A percentile compares a stretch with the other conserved stretches of the same genome.
phyloP scores from a whole-genome alignment of 2,113 vertebrate genomes.

The Pseudopipra pipra region DNA sequence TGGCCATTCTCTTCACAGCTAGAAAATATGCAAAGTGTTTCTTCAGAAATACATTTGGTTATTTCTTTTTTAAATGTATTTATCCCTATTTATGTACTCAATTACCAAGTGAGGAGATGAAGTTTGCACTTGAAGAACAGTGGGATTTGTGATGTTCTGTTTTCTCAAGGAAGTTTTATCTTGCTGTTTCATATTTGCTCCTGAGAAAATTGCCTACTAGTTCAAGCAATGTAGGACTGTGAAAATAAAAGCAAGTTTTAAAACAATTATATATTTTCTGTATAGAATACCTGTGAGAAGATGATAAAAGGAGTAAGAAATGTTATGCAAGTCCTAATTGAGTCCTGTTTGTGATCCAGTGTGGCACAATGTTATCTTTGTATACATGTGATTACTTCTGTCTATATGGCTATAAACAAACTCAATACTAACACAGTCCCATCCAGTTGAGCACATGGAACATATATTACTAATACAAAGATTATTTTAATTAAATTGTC shows the following conservation, averaged over 20 bases:
- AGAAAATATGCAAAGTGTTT: background rate
- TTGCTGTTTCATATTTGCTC: background rate
- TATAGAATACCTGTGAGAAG: background rate
- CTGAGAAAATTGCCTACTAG: background rate
- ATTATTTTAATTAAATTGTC: background rate
- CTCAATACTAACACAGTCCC: background rate
- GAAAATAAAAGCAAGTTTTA: background rate
- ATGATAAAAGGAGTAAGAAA: background rate
- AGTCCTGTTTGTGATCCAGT: background rate
- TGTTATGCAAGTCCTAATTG: background rate
- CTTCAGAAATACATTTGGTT: background rate
- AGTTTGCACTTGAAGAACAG: background rate
- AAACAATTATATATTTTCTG: background rate
- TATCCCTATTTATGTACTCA: background rate
- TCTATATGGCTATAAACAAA: background rate
- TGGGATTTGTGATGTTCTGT: background rate
- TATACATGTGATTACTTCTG: background rate
- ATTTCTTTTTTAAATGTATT: background rate
- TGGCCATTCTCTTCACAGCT: background rate
- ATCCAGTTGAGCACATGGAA: background rate
- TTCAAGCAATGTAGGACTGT: background rate
- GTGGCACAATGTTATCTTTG: background rate
- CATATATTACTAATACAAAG: background rate
- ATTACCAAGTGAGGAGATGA: background rate
- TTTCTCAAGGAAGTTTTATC: background rate